phyloP scores from a whole-genome alignment of 2,113 vertebrate genomes.

The Hipposideros armiger region DNA sequence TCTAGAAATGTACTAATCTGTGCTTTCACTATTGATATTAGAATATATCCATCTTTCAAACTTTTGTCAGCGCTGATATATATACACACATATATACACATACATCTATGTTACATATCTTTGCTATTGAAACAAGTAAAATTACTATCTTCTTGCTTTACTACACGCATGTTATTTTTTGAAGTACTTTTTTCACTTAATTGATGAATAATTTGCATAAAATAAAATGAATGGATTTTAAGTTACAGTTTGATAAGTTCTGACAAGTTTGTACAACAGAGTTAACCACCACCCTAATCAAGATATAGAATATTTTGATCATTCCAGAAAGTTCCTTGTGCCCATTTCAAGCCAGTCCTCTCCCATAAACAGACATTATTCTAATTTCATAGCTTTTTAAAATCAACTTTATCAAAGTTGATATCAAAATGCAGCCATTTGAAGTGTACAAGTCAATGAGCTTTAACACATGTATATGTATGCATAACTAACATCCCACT shows the following conservation, averaged over 20 bases:
- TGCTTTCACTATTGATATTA: neutral
- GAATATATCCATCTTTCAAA: neutral
- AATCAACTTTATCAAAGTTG: neutral
- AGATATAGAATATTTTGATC: neutral
- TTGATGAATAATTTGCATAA: neutral
- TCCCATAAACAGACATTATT: neutral
- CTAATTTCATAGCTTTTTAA: neutral
- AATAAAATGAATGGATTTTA: neutral
- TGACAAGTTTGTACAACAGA: neutral
- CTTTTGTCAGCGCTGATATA: neutral
- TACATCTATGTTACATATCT: neutral
- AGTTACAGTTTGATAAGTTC: neutral
- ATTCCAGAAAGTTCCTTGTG: neutral
- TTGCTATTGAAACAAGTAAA: neutral
- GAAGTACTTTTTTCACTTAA: neutral
- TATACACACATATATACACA: neutral
- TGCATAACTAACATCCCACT: neutral
- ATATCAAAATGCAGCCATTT: neutral
- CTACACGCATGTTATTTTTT: neutral
- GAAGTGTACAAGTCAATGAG: neutral
- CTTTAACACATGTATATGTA: neutral
- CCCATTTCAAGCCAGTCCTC: neutral
- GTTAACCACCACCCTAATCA: neutral
- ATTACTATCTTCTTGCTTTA: neutral
- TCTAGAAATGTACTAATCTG: neutral